Evolutionary conservation across 2,797 vertebrate species (phyloP), one percentile per base, ranked within the genome.

Genomic region (Vipera latastei): DNA sequence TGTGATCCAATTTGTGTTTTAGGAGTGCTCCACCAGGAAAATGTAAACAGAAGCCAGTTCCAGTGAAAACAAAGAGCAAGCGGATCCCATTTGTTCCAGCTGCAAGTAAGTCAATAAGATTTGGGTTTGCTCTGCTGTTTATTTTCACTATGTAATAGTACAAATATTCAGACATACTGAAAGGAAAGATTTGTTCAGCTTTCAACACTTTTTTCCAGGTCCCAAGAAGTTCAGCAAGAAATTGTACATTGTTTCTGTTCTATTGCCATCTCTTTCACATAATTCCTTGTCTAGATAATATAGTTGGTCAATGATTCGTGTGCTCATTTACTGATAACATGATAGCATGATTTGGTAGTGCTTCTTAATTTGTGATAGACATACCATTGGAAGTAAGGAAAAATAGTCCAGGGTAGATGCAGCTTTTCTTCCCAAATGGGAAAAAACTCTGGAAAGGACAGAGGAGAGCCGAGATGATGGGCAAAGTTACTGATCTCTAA

Each of bases 11-110:
- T 92, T 53, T 93, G 51, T 96, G 96, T 97, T 85, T 95, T 91
- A 98, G 98, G 97, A 97, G 98, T 96, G 98, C 98, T 92, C 98
- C 98, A 48, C 98, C 98, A 25, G 98, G 98, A 56, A 99, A 98
- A 93, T 98, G 98, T 95, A 98, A 97, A 96, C 97, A 97, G 89
- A 98, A 98, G 90, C 97, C 97, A 5, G 93, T 98, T 92, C 97
- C 97, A 0, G 98, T 99, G 94, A 98, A 98, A 97, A 98, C 98
- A 95, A 98, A 95, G 59, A 98, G 98, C 61, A 98, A 98, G 96
- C 86, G 53, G 91, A 78, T 98, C 94, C 97, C 93, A 0, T 98
- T 99, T 94, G 94, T 96, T 92, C 98, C 98, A 13, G 90, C 44
- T 18, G 97, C 98, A 96, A 83, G 98, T 98, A 97, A 98, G 98